A percentile compares a stretch with the other conserved stretches of the same genome.
Conservation (phyloP, 2,888 invertebrate species). For the Hyles lineata region DNA sequence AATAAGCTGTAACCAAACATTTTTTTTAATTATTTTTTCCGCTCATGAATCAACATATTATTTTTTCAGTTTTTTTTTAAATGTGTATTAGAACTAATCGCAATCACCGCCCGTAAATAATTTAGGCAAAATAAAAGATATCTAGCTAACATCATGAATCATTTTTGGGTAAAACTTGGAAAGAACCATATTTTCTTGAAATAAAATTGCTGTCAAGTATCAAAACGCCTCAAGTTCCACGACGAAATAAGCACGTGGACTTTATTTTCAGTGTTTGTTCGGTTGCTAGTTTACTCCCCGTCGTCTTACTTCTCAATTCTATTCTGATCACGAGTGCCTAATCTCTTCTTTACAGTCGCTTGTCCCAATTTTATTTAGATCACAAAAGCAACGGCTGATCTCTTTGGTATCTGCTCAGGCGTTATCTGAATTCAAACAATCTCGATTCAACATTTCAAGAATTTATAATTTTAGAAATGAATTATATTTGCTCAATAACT, state of each 20-base stretch:
- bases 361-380: constrained; percentile 25
- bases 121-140: too few species aligned
- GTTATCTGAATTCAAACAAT: constrained; percentile 14
- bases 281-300: constrained; percentile 26
- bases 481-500: background rate
- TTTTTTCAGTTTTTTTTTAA: too few species aligned
- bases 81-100: too few species aligned
- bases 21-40: too few species aligned
- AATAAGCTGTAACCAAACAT: too few species aligned
- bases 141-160: too few species aligned
- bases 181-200: too few species aligned
- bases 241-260: constrained; percentile 53
- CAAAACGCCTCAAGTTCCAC: constrained; percentile 48
- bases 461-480: background rate
- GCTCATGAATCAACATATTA: too few species aligned
- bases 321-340: constrained; percentile 66
- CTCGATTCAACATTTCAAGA: constrained; percentile 6
- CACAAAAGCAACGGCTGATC: constrained; percentile 13
- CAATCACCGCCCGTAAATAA: too few species aligned
- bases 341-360: constrained; percentile 21
- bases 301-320: constrained; percentile 60
- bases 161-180: too few species aligned
- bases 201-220: constrained; percentile 46
- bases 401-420: constrained; percentile 14
- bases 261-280: constrained; percentile 65